These are phyloP conservation scores for Temnothorax nylanderi DNA, from an alignment of 1,140 invertebrate genomes.

Conservation along the genomic window DNA sequence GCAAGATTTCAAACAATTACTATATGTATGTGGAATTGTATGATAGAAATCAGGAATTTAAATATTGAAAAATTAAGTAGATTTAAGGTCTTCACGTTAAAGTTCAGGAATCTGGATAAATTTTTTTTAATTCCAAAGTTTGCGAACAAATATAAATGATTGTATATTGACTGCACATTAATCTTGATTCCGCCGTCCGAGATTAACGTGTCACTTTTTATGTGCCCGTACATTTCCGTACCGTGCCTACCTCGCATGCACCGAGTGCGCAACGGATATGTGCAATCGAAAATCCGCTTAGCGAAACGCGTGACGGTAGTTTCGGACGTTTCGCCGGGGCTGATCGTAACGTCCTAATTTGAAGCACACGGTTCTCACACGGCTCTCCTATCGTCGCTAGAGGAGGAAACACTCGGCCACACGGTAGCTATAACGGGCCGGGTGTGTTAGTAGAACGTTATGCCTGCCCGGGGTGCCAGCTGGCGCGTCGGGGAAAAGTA, in stretches of 20 bases:
- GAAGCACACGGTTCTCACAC: slow-evolving; percentile 55
- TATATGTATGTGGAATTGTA: neutral
- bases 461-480: slow-evolving; percentile 60
- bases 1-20: neutral
- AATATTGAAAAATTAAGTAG: neutral
- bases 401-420: slow-evolving; percentile 50
- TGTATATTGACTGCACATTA: neutral
- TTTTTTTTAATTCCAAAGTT: neutral
- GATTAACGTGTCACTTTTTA: neutral
- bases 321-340: slow-evolving; percentile 64
- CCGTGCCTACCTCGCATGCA: neutral
- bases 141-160: neutral
- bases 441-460: slow-evolving; percentile 59
- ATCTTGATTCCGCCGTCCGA: neutral
- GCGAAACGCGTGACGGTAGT: slow-evolving; percentile 66
- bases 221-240: neutral
- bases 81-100: neutral
- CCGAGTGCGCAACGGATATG: neutral
- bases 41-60: neutral
- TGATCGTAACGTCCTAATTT: slow-evolving; percentile 70
- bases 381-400: neutral
- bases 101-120: neutral
- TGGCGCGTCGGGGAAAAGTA: slow-evolving; percentile 67
- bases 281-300: slow-evolving; percentile 71
- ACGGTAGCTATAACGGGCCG: slow-evolving; percentile 19